A percentile compares a stretch with the other conserved stretches of the same genome.
Conservation (phyloP, 2,888 invertebrate genomes). For the Romanomermis culicivorax region DNA sequence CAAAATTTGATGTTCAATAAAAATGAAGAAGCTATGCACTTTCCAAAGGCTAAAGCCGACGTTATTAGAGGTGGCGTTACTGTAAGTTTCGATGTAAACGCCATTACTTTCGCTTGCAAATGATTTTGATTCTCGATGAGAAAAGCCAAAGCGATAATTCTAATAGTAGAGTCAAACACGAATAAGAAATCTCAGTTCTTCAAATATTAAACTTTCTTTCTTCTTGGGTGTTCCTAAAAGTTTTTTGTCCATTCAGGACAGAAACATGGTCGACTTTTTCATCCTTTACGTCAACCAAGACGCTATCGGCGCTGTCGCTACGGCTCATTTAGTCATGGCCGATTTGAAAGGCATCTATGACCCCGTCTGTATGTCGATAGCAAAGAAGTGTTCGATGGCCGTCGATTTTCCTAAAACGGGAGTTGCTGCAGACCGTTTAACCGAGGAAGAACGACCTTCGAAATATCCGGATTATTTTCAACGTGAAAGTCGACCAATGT, state of each 20-base stretch:
- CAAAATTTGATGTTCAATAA: slow-evolving; percentile 22
- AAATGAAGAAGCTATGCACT: slow-evolving; percentile 20
- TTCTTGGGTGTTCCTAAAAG: too few relatives aligned
- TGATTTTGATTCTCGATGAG: too few relatives aligned
- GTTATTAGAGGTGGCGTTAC: background rate
- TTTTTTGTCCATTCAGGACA: too few relatives aligned
- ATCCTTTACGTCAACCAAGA: slow-evolving; percentile 26
- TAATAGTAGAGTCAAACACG: too few relatives aligned
- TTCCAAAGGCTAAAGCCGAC: slow-evolving; percentile 8
- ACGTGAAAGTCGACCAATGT: slow-evolving; percentile 13
- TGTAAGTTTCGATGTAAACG: too few relatives aligned
- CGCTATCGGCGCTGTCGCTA: slow-evolving; percentile 24
- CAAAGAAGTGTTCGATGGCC: slow-evolving; percentile 20
- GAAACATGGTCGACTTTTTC: slow-evolving; percentile 28
- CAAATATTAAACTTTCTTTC: too few relatives aligned
- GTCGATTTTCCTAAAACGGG: slow-evolving; percentile 31
- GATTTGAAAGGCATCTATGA: slow-evolving; percentile 24
- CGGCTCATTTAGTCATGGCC: slow-evolving; percentile 25
- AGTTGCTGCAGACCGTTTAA: slow-evolving; percentile 12
- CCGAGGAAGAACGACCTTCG: background rate
- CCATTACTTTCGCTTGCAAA: too few relatives aligned
- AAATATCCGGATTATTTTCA: slow-evolving; percentile 18
- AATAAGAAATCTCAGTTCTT: too few relatives aligned
- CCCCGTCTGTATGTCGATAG: slow-evolving; percentile 16
- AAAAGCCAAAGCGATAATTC: too few relatives aligned